Base-by-base conservation (phyloP, 1,140 invertebrate species). In the Drosophila yakuba region DNA sequence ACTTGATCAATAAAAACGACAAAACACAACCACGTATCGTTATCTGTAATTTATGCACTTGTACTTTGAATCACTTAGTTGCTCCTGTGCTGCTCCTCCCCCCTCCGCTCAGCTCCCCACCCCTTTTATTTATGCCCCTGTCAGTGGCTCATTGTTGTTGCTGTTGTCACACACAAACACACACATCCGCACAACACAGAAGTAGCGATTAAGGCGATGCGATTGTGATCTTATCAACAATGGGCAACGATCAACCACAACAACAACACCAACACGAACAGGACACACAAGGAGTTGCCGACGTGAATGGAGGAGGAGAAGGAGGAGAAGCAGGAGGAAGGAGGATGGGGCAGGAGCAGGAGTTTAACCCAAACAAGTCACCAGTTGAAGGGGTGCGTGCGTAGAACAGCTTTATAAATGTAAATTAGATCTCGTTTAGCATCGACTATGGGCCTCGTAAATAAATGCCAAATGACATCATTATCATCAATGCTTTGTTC, bases 381-480 rank as follows among this genome's bases (percentile, higher is more conserved):
- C 78, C 77, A 51, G 74, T 63, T 63, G 51, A 55, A 55, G 15
- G 75, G 74, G 72, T 91, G 88, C 88, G 83, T 83, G 80, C 89
- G 88, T 88, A 90, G 83, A 91, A 91, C 88, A 91, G 83, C 83
- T 91, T 91, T 85, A 91, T 91, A 91, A 91, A 91, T 91, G 88
- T 91, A 91, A 91, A 91, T 91, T 91, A 91, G 89, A 91, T 86
- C 88, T 91, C 89, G 89, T 91, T 91, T 91, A 91, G 88, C 88
- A 84, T 84, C 77, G 77, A 88, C 79, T 80, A 83, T 90, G 83
- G 68, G 78, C 80, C 88, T 91, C 88, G 88, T 91, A 91, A 91
- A 91, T 91, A 91, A 91, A 91, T 88, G 88, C 89, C 88, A 91
- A 91, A 89, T 91, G 88, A 91, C 88, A 91, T 91, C 88, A 91